A percentile compares a stretch with the other conserved stretches of the same genome.
These are phyloP conservation scores for Notiomystis cincta DNA, from an alignment of 2,113 vertebrate species.

Conservation along the genomic window DNA sequence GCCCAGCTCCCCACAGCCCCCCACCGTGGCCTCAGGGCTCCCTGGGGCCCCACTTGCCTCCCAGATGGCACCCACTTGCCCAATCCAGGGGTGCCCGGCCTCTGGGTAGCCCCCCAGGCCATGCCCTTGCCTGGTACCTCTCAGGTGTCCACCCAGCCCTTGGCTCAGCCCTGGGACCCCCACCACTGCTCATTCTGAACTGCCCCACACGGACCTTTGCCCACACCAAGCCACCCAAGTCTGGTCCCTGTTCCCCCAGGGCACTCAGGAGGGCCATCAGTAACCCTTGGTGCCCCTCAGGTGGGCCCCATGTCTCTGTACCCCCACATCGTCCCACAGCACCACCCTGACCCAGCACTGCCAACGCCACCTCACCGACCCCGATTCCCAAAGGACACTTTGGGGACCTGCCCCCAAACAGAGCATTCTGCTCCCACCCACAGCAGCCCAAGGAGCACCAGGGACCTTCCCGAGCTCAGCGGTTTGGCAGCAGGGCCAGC, in stretches of 20 bases:
- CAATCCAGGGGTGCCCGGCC: fast-evolving
- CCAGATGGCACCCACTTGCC: background rate
- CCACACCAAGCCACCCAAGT: background rate
- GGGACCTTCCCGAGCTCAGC: background rate
- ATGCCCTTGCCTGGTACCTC: background rate
- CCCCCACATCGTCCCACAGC: background rate
- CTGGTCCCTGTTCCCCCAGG: no score
- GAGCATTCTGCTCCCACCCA: background rate
- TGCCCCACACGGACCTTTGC: fast-evolving
- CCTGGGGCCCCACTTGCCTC: background rate
- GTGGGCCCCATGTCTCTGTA: no score
- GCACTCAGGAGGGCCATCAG: fast-evolving
- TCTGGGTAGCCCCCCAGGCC: background rate
- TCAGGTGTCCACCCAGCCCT: background rate
- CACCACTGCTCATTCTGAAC: background rate
- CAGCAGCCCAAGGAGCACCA: background rate
- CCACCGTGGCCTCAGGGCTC: background rate
- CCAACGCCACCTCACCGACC: background rate
- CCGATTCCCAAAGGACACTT: background rate
- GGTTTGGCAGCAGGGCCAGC: background rate
- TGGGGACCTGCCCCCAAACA: fast-evolving
- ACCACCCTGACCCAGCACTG: fast-evolving
- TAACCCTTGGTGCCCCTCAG: fast-evolving
- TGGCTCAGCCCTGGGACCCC: background rate
- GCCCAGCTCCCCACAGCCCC: background rate